Evolutionary conservation across 2,113 vertebrate species (phyloP), one percentile per base, ranked within the genome.

Genomic region (Oostethus manadensis): DNA sequence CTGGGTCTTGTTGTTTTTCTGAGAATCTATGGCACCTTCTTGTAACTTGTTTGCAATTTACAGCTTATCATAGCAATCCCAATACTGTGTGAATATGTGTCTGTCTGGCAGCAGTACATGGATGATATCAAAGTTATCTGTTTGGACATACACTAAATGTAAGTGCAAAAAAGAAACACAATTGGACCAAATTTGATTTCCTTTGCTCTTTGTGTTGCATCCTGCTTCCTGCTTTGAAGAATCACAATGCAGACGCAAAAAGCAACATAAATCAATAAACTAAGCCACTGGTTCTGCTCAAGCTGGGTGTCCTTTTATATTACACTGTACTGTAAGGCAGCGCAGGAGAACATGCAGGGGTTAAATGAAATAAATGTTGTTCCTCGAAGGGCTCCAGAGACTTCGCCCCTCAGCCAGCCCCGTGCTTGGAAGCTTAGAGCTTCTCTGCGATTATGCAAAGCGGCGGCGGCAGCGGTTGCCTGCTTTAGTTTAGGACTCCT

Each of bases 371-470:
- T 22, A 17, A 23, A 56, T 14, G 11, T 68, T 70, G 79, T 60
- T 15, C 21, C 49, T 53, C 29, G 29, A 33, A 14, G 56, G 62
- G 43, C 56, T 68, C 21, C 50, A 50, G 73, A 80, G 70, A 71
- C 77, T 7, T 33, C 69, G 70, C 35, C 49, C 58, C 45, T 67
- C 64, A 54, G 68, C 29, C 58, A 67, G 60, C 63, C 47, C 63
- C 10, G 69, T 65, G 57, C 59, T 71, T 53, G 60, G 49, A 58
- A 74, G 72, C 74, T 80, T 73, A 76, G 59, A 76, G 70, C 68
- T 62, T 67, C 70, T 73, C 66, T 29, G 53, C 72, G 76, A 86
- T 87, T 83, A 86, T 88, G 77, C 78, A 86, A 86, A 82, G 68
- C 71, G 61, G 26, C 26, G 26, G 29, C 29, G 29, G 29, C 29